Evolutionary conservation across 1,140 invertebrate genomes (phyloP), one percentile per base, ranked within the genome.

Genomic region (Aphaenogaster rudis): DNA sequence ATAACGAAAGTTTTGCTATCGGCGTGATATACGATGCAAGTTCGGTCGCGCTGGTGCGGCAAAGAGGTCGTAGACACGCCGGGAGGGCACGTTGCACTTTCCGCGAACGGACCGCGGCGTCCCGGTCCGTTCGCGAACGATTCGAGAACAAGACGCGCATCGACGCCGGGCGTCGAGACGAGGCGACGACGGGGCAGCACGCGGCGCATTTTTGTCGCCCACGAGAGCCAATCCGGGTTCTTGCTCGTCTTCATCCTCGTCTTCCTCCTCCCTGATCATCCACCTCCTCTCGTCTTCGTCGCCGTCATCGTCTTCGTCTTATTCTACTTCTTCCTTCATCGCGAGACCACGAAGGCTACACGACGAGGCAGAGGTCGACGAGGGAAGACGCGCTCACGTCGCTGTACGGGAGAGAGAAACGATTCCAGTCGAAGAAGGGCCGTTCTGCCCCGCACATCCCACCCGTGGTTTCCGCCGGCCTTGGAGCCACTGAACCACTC

Each of bases 401-500:
- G 64, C 76, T 59, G 76, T 63, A 81, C 74, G 52, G 74, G 87
- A 87, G 90, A 91, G 89, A 91, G 87, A 87, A 79, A 87, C 80
- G 89, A 91, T 91, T 88, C 90, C 89, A 91, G 90, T 91, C 72
- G 87, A 88, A 91, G 90, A 91, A 91, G 90, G 90, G 89, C 90
- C 89, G 87, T 91, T 92, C 91, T 92, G 91, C 89, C 89, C 89
- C 88, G 91, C 93, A 87, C 93, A 93, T 93, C 92, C 90, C 92
- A 94, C 92, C 93, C 93, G 93, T 95, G 93, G 93, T 95, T 95
- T 95, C 95, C 94, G 94, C 94, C 95, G 95, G 95, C 95, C 95
- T 95, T 95, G 95, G 95, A 95, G 95, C 95, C 95, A 95, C 95
- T 95, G 95, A 95, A 95, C 95, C 95, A 95, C 95, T 95, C 94